Conservation (phyloP, 2,797 vertebrate species). For the Cynopterus sphinx region DNA sequence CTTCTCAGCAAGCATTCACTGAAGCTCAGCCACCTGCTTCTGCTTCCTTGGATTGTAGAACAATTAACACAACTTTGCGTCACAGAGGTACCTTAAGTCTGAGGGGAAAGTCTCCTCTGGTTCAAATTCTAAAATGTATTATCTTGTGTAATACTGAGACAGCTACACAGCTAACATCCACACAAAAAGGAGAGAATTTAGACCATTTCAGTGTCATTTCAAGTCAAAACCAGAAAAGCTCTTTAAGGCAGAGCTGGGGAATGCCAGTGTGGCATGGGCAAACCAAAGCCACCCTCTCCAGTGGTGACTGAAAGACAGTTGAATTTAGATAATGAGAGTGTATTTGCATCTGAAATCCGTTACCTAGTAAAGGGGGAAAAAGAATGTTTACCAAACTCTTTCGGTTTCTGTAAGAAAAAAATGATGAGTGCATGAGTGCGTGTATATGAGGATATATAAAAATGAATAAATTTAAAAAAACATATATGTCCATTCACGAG, state of each 20-base stretch:
- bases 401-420: constrained; percentile 14
- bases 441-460: not conserved
- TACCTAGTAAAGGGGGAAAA: not conserved
- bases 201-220: constrained; percentile 11
- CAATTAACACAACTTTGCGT: not conserved
- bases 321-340: constrained; percentile 39
- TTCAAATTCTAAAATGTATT: constrained; percentile 34
- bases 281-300: not conserved
- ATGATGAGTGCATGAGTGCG: not conserved
- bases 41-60: not conserved
- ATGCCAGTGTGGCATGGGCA: not conserved
- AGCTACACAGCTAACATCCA: not conserved
- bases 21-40: not conserved
- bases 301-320: constrained; percentile 1
- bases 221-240: constrained; percentile 54
- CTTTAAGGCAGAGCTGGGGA: constrained; percentile 10
- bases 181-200: constrained; percentile 24
- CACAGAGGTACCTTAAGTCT: not conserved
- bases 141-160: not conserved
- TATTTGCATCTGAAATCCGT: constrained; percentile 54
- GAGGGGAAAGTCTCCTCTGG: not conserved
- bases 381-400: constrained; percentile 28
- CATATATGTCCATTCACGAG: not conserved
- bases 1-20: not conserved
- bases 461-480: not conserved